Base-by-base conservation (phyloP, 2,113 vertebrate genomes). In the Excalfactoria chinensis region DNA sequence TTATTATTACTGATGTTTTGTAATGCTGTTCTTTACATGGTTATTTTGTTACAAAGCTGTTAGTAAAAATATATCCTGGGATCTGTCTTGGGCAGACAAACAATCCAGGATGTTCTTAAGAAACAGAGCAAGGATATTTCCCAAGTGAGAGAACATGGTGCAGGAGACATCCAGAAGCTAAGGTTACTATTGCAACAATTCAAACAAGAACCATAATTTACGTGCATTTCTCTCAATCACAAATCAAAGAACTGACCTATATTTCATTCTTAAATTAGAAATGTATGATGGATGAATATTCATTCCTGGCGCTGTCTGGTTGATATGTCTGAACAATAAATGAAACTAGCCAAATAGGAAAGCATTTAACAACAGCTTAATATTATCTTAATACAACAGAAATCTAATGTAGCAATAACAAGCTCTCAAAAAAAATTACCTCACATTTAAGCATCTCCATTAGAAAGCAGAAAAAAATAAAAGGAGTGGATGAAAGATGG, bases 381-480 rank as follows among this genome's bases (percentile, higher is more conserved):
- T 82, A 84, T 82, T 91, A 70, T 16, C 53, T 83, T 90, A 75
- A 89, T 88, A 89, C 20, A 48, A 71, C 13, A 94, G 60, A 92
- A 88, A 74, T 73, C 55, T 69, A 63, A 58, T 41, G 26, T n/a
- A 84, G 86, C 19, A 80, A 84, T 6, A 89, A 89, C 85, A 95
- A 80, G 44, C 30, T 66, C 97, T 91, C 58, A 80, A 62, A 87
- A 95, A 94, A 73, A 86, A 37, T 95, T 98, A 98, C 98, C 98
- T 99, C 98, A 90, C 98, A 97, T 98, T 98, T 98, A 98, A 95
- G 95, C 85, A 98, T 97, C 98, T 99, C 97, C 97, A 93, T 95
- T 91, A 98, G 96, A 97, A 95, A 98, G 97, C 97, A 98, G 90
- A 97, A 97, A 96, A 41, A 97, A 88, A 96, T 79, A 93, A 86